phyloP scores from a whole-genome alignment of 2,797 vertebrate species.

The Austrolebias charrua region DNA sequence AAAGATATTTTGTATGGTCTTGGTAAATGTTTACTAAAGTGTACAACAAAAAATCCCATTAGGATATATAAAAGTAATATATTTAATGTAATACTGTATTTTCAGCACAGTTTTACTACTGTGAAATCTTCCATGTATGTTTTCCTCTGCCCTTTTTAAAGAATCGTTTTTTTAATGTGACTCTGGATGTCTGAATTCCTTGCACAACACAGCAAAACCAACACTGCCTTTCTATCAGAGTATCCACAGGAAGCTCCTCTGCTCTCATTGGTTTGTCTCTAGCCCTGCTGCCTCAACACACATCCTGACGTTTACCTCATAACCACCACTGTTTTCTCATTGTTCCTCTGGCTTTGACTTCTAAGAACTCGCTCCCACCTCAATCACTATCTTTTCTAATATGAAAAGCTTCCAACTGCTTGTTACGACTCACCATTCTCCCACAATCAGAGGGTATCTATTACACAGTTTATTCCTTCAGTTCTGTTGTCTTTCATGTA shows the following conservation, averaged over 20 bases:
- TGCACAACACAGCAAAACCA: conserved; percentile 31
- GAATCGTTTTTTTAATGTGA: conserved; percentile 10
- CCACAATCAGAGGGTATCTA: conserved; percentile 56
- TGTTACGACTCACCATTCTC: conserved; percentile 3
- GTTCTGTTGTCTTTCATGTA: conserved; percentile 5
- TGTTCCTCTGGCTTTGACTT: conserved; percentile 36
- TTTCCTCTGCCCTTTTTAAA: conserved; percentile 9
- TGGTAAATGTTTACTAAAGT: conserved; percentile 34
- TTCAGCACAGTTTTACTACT: conserved; percentile 33
- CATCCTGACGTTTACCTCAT: conserved; percentile 61
- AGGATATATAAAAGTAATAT: conserved; percentile 46
- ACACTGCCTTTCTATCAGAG: conserved; percentile 55
- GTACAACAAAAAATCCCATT: conserved; percentile 9
- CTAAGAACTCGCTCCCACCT: conserved; percentile 48
- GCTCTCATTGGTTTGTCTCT: conserved; percentile 44
- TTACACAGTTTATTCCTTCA: conserved; percentile 3
- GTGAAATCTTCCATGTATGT: conserved; percentile 8
- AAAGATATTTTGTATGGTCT: conserved; percentile 44
- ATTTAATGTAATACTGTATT: conserved; percentile 33
- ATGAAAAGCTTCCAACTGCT: conserved; percentile 33
- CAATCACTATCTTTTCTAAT: conserved; percentile 42
- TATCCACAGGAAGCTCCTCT: conserved; percentile 48
- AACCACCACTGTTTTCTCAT: conserved; percentile 63
- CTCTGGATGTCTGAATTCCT: conserved; percentile 38
- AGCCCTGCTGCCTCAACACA: conserved; percentile 48